A percentile compares a stretch with the other conserved stretches of the same genome.
Evolutionary conservation across 2,113 vertebrate genomes (phyloP).

Genomic region (Hippocampus mohnikei): DNA sequence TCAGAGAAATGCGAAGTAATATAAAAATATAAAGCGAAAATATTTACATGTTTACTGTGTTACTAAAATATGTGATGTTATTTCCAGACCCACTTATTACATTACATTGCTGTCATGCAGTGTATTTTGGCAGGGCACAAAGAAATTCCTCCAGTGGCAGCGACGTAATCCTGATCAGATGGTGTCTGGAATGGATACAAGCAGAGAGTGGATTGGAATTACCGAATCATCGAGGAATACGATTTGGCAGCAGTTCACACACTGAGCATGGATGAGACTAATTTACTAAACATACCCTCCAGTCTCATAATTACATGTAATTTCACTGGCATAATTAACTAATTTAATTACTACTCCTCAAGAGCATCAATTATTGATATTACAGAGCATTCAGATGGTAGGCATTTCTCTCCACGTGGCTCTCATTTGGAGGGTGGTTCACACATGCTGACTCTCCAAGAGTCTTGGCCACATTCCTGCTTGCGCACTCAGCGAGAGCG

Average conservation of each 20-base stretch:
- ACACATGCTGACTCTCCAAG: slow-evolving; percentile 80
- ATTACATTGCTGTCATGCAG: slow-evolving; percentile 18
- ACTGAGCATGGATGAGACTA: slow-evolving; percentile 98
- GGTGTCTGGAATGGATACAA: slow-evolving; percentile 84
- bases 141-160: slow-evolving; percentile 40
- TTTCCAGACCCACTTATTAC: slow-evolving; percentile 27
- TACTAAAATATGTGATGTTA: slow-evolving; percentile 2
- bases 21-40: too few relatives aligned
- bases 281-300: slow-evolving; percentile 99
- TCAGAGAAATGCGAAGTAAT: neutral
- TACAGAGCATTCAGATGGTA: slow-evolving; percentile 98
- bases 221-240: slow-evolving; percentile 99
- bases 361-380: slow-evolving; percentile 99
- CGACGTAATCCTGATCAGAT: slow-evolving; percentile 74
- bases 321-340: slow-evolving; percentile 99
- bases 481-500: slow-evolving; percentile 28
- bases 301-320: slow-evolving; percentile 99
- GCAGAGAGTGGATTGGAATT: slow-evolving; percentile 90
- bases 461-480: slow-evolving; percentile 77
- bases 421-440: slow-evolving; percentile 95
- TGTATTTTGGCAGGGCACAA: slow-evolving; percentile 16
- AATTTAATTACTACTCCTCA: slow-evolving; percentile 99
- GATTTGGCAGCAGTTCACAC: slow-evolving; percentile 98
- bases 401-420: slow-evolving; percentile 88
- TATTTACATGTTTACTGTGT: neutral